phyloP scores from a whole-genome alignment of 2,888 invertebrate genomes.

The Nymphalis polychloros region DNA sequence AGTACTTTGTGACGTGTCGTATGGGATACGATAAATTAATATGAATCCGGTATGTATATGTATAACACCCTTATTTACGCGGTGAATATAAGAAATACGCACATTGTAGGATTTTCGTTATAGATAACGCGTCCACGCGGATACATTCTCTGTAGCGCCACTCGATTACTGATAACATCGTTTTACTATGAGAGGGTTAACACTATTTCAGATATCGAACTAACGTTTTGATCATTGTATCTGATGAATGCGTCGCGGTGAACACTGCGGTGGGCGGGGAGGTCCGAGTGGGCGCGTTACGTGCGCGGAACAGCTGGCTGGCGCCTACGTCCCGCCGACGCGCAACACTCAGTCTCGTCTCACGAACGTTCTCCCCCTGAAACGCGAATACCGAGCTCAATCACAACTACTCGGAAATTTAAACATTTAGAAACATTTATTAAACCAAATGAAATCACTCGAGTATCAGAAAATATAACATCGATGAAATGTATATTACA shows the following conservation, averaged over 20 bases:
- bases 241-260: neutral
- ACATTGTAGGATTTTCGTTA: conserved; percentile 59
- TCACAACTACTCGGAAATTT: no score
- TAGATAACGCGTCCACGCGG: conserved; percentile 52
- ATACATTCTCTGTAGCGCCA: conserved; percentile 28
- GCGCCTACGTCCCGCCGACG: conserved; percentile 66
- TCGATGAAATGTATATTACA: no score
- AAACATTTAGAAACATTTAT: no score
- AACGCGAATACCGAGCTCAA: neutral
- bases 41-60: conserved; percentile 28
- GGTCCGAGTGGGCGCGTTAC: conserved; percentile 35
- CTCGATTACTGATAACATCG: conserved; percentile 9
- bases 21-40: conserved; percentile 35
- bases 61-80: conserved; percentile 29
- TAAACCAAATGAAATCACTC: no score
- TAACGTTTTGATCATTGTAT: no score
- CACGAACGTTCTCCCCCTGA: conserved; percentile 92
- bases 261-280: conserved; percentile 21
- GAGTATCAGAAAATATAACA: no score
- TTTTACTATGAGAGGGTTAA: neutral
- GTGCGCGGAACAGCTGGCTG: conserved; percentile 35
- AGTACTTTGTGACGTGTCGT: conserved; percentile 64
- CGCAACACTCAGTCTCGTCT: conserved; percentile 88
- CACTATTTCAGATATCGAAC: no score
- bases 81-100: conserved; percentile 64